Evolutionary conservation across 2,797 vertebrate genomes (phyloP).

Genomic region (Rhabdophis nuchalis): DNA sequence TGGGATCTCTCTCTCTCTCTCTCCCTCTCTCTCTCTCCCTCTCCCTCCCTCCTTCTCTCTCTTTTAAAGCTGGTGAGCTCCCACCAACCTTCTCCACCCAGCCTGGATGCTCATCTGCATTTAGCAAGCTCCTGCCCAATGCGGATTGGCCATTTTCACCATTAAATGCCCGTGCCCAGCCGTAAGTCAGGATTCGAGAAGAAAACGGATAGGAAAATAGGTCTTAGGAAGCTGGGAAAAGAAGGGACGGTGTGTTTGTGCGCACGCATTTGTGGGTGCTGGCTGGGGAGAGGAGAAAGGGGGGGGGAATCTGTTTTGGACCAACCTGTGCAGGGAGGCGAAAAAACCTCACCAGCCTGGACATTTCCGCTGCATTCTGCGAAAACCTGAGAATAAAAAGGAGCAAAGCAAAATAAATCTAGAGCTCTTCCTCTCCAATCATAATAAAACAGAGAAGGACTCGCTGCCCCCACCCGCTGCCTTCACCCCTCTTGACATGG

Average conservation of each 20-base stretch:
- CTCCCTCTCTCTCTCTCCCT: too few relatives aligned
- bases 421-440: background rate
- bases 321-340: conserved; percentile 79
- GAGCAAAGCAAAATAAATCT: background rate
- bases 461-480: too few relatives aligned
- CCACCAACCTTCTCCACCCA: conserved; percentile 11
- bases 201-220: conserved; percentile 28
- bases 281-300: background rate
- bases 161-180: conserved; percentile 56
- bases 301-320: conserved; percentile 44
- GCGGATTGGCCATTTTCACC: conserved; percentile 63
- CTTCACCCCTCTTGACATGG: background rate
- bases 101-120: conserved; percentile 55
- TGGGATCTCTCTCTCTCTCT: background rate
- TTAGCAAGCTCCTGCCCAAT: conserved; percentile 31
- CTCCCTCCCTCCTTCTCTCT: background rate
- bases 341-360: conserved; percentile 71
- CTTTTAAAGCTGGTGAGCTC: background rate
- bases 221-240: conserved; percentile 32
- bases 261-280: background rate
- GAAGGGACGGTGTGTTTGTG: background rate
- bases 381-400: conserved; percentile 70
- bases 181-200: conserved; percentile 28
- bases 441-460: background rate
- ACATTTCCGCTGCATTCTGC: conserved; percentile 62